Evolutionary conservation across 1,140 invertebrate genomes (phyloP).

Genomic region (Protaetia brevitarsis): DNA sequence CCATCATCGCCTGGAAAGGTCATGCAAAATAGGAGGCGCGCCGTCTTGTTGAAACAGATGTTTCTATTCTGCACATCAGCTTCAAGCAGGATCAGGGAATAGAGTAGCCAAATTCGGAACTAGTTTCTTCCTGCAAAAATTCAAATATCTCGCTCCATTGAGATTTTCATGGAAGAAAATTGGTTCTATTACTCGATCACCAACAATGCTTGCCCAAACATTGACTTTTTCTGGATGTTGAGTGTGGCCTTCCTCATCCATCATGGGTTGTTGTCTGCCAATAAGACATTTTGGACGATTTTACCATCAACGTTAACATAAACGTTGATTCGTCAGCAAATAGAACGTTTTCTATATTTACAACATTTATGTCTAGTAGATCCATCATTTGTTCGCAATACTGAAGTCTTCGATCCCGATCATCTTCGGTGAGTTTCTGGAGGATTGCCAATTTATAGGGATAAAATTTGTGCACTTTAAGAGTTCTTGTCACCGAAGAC

Average conservation of each 20-base stretch:
- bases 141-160: conserved; percentile 9
- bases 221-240: background rate
- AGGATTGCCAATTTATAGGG: too few species aligned
- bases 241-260: background rate
- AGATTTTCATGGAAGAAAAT: conserved; percentile 3
- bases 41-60: background rate
- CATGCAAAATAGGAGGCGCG: background rate
- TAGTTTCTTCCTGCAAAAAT: background rate
- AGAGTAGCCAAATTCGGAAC: conserved; percentile 11
- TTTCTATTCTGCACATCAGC: background rate
- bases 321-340: too few species aligned
- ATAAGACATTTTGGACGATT: too few species aligned
- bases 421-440: too few species aligned
- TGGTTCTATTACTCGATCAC: background rate
- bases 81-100: background rate
- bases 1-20: background rate
- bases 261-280: too few species aligned
- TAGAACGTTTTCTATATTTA: too few species aligned
- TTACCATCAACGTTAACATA: too few species aligned
- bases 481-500: too few species aligned
- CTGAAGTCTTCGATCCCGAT: too few species aligned
- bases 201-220: conserved; percentile 11
- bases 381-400: too few species aligned
- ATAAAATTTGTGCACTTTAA: too few species aligned
- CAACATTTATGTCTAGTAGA: too few species aligned